Percentiles rank a stretch among this genome's conserved stretches.
These are phyloP conservation scores for Melanotaenia boesemani DNA, from an alignment of 2,797 vertebrate genomes.

Conservation along the genomic window DNA sequence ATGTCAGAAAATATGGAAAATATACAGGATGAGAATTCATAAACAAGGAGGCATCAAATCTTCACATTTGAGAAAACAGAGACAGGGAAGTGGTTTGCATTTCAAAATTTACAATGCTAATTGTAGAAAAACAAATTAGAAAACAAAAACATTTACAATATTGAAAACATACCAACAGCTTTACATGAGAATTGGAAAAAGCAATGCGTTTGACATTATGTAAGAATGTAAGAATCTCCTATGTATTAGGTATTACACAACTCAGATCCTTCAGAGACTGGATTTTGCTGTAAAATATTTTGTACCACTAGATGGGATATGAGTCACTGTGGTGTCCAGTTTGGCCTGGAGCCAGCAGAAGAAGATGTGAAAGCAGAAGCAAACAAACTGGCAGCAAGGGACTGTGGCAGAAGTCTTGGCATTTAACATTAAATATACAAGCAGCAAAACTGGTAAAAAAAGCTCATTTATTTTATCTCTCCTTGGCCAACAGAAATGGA, in stretches of 20 bases:
- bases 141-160: too few relatives aligned
- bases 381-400: background rate
- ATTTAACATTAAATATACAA: background rate
- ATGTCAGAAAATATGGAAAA: background rate
- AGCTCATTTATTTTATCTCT: background rate
- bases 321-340: background rate
- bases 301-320: background rate
- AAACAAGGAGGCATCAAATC: background rate
- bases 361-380: background rate
- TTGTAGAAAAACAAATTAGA: too few relatives aligned
- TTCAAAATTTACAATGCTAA: background rate
- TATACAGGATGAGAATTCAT: background rate
- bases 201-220: too few relatives aligned
- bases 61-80: background rate
- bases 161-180: too few relatives aligned
- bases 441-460: too few relatives aligned
- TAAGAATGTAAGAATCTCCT: too few relatives aligned
- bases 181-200: too few relatives aligned
- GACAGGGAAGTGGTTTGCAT: background rate
- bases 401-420: too few relatives aligned
- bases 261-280: background rate
- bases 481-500: too few relatives aligned
- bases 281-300: background rate
- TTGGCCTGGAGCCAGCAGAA: background rate
- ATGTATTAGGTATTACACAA: too few relatives aligned